Percentiles rank a stretch among this genome's conserved stretches.
Evolutionary conservation across 1,140 invertebrate genomes (phyloP).

Genomic region (Apis florea): DNA sequence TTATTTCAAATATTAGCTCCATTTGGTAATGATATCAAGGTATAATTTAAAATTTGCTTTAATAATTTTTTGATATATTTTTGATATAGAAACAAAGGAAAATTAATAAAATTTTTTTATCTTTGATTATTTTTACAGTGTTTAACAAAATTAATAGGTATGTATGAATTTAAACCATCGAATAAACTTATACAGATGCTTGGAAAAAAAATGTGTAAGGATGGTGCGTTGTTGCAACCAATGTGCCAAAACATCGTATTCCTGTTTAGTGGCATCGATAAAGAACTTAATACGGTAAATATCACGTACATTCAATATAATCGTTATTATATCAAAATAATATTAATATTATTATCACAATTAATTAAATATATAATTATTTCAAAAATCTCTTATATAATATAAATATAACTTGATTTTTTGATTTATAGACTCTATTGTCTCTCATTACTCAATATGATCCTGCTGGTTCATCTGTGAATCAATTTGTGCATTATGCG

Average conservation of each 20-base stretch:
- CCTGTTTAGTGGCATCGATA: conserved; percentile 80
- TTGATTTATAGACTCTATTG: conserved; percentile 82
- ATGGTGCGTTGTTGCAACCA: conserved; percentile 77
- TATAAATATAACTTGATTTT: not conserved
- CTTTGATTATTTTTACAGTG: conserved; percentile 58
- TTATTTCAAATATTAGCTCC: conserved; percentile 71
- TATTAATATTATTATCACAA: no score
- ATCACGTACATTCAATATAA: not conserved
- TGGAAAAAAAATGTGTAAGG: conserved; percentile 79
- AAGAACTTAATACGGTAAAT: conserved; percentile 77
- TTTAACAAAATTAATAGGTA: conserved; percentile 78
- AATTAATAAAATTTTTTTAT: not conserved
- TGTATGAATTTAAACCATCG: conserved; percentile 81
- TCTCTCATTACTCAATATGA: conserved; percentile 88
- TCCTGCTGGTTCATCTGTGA: conserved; percentile 90
- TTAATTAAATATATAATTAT: no score
- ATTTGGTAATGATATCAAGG: conserved; percentile 61
- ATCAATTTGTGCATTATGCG: conserved; percentile 88
- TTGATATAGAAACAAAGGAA: not conserved
- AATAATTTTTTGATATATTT: no score
- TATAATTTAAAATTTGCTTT: conserved; percentile 28
- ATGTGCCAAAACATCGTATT: conserved; percentile 83
- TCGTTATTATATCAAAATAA: not conserved
- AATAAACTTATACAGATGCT: conserved; percentile 76
- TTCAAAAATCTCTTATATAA: no score